Evolutionary conservation across 2,888 invertebrate genomes (phyloP).

Genomic region (Coremacera marginata): DNA sequence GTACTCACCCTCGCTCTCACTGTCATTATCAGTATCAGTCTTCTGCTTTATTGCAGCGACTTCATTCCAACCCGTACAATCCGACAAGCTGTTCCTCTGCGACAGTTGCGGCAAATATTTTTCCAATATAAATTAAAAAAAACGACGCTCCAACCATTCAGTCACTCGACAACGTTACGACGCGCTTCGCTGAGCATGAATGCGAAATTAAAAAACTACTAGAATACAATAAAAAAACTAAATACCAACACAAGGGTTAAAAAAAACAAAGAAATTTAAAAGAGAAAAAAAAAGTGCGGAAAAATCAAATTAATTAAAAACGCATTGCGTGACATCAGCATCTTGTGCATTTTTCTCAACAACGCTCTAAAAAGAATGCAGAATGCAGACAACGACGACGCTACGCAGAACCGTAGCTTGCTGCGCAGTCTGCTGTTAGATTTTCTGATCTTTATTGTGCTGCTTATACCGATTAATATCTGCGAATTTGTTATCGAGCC

Average conservation of each 20-base stretch:
- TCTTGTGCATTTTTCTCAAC: too few species aligned
- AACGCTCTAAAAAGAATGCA: neutral
- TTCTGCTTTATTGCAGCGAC: conserved; percentile 25
- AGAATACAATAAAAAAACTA: too few species aligned
- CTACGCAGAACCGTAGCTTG: conserved; percentile 12
- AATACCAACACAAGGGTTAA: conserved; percentile 4
- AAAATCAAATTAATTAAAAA: neutral
- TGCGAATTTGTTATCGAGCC: conserved; percentile 60
- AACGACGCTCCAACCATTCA: conserved; percentile 31
- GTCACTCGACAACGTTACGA: conserved; percentile 44
- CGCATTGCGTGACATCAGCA: neutral
- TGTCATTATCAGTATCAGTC: neutral
- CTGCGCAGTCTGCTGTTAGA: conserved; percentile 54
- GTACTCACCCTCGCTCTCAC: neutral
- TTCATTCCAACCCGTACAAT: conserved; percentile 23
- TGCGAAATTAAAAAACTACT: neutral
- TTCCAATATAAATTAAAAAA: conserved; percentile 43
- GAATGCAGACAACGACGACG: conserved; percentile 13
- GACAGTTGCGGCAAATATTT: conserved; percentile 8
- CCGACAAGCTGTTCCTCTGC: neutral
- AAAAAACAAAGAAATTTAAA: neutral
- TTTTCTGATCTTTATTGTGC: conserved; percentile 53
- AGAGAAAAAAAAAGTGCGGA: neutral
- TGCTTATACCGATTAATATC: conserved; percentile 56
- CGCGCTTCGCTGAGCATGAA: conserved; percentile 36